Percentiles rank a stretch among this genome's conserved stretches.
These are phyloP conservation scores for Tychaedon coryphoeus DNA, from an alignment of 2,113 vertebrate species.

Conservation along the genomic window DNA sequence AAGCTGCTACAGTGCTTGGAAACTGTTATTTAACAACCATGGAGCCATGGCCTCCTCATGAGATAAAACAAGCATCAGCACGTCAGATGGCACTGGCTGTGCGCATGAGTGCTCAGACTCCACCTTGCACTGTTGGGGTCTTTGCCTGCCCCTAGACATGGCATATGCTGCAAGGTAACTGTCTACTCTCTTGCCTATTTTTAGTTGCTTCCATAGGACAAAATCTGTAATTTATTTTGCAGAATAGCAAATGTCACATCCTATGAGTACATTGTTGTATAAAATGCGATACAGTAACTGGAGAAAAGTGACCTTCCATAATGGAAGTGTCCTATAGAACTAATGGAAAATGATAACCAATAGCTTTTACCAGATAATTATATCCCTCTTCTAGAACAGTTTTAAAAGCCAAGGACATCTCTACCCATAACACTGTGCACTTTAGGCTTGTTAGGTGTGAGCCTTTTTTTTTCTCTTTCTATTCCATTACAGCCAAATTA, in stretches of 20 bases:
- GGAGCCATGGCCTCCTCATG: background rate
- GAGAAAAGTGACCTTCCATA: constrained; percentile 65
- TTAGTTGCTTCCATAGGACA: background rate
- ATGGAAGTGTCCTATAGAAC: constrained; percentile 53
- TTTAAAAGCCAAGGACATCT: constrained; percentile 34
- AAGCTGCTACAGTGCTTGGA: background rate
- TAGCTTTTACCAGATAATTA: constrained; percentile 47
- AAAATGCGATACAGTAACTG: background rate
- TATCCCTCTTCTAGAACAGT: constrained; percentile 37
- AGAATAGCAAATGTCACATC: constrained; percentile 37
- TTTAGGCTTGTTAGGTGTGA: background rate
- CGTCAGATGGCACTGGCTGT: fast-evolving
- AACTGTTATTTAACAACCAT: background rate
- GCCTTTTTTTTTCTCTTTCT: background rate
- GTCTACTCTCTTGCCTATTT: background rate
- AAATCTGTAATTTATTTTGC: constrained; percentile 29
- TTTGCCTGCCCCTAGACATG: background rate
- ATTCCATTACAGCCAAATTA: background rate
- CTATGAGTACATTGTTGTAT: background rate
- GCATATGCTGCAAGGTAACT: background rate
- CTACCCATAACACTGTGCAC: background rate
- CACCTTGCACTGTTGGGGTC: background rate
- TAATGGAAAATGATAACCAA: constrained; percentile 67
- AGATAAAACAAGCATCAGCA: background rate
- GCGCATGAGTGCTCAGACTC: background rate